Conservation (phyloP, 1,140 invertebrate species). For the Hirudo medicinalis region DNA sequence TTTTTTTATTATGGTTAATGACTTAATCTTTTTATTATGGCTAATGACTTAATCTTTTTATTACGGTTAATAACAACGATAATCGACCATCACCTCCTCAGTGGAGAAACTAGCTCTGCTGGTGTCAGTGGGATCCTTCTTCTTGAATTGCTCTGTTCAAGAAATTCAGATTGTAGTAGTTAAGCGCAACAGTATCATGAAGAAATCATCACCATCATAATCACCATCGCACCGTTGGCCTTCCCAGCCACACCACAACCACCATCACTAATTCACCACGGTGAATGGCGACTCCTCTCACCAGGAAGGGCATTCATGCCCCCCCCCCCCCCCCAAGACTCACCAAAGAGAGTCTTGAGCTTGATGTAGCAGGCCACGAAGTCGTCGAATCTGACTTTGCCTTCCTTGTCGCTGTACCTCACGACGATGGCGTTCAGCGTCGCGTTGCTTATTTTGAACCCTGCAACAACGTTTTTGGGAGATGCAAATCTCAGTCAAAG, state of each 20-base stretch:
- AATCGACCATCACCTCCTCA: background rate
- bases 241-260: too few species aligned
- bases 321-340: background rate
- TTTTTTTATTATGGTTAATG: too few species aligned
- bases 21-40: too few species aligned
- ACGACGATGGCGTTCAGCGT: conserved; percentile 71
- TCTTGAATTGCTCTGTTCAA: background rate
- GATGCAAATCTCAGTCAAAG: background rate
- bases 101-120: background rate
- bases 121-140: background rate
- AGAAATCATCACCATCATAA: too few species aligned
- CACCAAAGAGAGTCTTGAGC: conserved; percentile 59
- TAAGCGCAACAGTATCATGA: too few species aligned
- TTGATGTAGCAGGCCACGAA: conserved; percentile 81
- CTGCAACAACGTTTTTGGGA: conserved; percentile 12
- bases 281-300: too few species aligned
- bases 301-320: too few species aligned
- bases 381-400: conserved; percentile 70
- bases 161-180: too few species aligned
- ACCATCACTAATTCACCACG: background rate
- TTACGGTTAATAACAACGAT: too few species aligned
- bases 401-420: conserved; percentile 60
- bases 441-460: conserved; percentile 73
- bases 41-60: too few species aligned
- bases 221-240: too few species aligned